Evolutionary conservation across 2,888 invertebrate genomes (phyloP), one percentile per base, ranked within the genome.

Genomic region (Heterodera filipjevi): DNA sequence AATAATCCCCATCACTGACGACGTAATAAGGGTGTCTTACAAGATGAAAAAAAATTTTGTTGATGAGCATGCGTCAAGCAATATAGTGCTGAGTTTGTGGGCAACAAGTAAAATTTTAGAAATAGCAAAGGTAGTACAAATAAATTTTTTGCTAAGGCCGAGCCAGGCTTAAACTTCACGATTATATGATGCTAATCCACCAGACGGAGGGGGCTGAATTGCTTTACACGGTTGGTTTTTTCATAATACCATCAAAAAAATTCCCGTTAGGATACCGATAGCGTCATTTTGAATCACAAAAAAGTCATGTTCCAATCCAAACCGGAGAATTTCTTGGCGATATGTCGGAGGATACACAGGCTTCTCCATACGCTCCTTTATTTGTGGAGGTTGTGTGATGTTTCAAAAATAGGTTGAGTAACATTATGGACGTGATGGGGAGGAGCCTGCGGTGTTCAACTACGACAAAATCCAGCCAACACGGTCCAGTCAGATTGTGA

Each of bases 31-130:
- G 19, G 33, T 74, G 10, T 6, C 19, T 6, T 76, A 76, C 27
- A 66, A 30, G 8, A 22, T n/a, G 1, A 76, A 76, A 30, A 68
- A 76, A 44, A 39, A 76, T 6, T 76, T 76, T 76, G 49, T 35
- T 19, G 39, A 30, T 3, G 77, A 76, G n/a, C n/a, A n/a, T n/a
- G n/a, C n/a, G n/a, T n/a, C n/a, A n/a, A n/a, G n/a, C n/a, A n/a
- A n/a, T n/a, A n/a, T n/a, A n/a, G n/a, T n/a, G n/a, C n/a, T n/a
- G n/a, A n/a, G n/a, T n/a, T n/a, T n/a, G n/a, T n/a, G 66, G 68
- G 71, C 76, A 16, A 76, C 76, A 1, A 68, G 66, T 68, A 44
- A 44, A 44, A 5, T 12, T 10, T 12, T 44, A 5, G n/a, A n/a
- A n/a, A n/a, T n/a, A n/a, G n/a, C n/a, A n/a, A n/a, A n/a, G n/a